A percentile compares a stretch with the other conserved stretches of the same genome.
These are phyloP conservation scores for Chrysoperla carnea DNA, from an alignment of 1,140 invertebrate species.

Conservation along the genomic window DNA sequence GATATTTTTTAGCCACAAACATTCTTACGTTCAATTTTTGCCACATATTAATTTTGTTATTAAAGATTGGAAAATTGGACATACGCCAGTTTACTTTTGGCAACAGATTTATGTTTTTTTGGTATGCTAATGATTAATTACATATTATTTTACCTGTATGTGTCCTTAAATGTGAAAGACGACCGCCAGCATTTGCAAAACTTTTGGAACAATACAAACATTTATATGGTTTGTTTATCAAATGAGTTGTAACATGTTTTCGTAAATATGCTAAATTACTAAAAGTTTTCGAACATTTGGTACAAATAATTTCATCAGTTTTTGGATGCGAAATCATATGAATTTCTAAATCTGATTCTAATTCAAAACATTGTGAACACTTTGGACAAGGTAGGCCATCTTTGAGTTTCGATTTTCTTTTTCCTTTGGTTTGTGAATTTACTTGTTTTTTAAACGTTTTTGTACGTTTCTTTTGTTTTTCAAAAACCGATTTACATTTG, in stretches of 20 bases:
- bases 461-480: background rate
- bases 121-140: too few species aligned
- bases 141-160: conserved; percentile 21
- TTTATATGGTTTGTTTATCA: conserved; percentile 12
- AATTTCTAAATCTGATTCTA: conserved; percentile 8
- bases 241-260: conserved; percentile 11
- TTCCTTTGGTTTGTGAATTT: background rate
- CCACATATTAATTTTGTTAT: too few species aligned
- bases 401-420: background rate
- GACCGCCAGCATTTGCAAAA: conserved; percentile 22
- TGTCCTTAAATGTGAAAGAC: conserved; percentile 20
- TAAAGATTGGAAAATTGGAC: too few species aligned
- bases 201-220: conserved; percentile 23
- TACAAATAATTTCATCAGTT: conserved; percentile 8
- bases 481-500: too few species aligned
- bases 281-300: conserved; percentile 11
- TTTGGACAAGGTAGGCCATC: conserved; percentile 1
- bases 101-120: too few species aligned
- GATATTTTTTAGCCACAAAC: too few species aligned
- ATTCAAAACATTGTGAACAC: background rate
- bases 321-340: conserved; percentile 11
- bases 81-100: too few species aligned
- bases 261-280: conserved; percentile 9
- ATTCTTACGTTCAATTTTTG: too few species aligned
- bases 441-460: background rate